Evolutionary conservation across 2,888 invertebrate genomes (phyloP).

Genomic region (Orchesellides sinensis): DNA sequence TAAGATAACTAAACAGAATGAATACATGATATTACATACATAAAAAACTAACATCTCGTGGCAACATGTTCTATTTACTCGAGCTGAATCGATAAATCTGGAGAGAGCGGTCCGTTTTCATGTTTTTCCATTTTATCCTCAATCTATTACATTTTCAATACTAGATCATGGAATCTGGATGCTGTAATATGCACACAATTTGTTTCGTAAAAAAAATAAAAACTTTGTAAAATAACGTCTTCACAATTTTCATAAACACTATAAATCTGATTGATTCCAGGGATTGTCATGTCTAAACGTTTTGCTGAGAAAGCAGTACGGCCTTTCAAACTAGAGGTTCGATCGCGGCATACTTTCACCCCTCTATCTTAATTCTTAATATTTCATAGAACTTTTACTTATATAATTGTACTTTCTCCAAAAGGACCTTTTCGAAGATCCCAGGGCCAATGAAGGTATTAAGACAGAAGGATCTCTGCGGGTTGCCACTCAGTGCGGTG

Average conservation of each 20-base stretch:
- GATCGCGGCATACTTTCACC: background rate
- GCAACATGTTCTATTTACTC: conserved; percentile 33
- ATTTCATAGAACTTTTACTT: background rate
- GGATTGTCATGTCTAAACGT: conserved; percentile 17
- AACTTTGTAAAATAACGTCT: background rate
- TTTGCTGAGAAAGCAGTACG: conserved; percentile 42
- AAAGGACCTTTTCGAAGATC: conserved; percentile 50
- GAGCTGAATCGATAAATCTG: conserved; percentile 6
- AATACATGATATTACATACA: no score
- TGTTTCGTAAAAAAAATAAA: background rate
- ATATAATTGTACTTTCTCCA: no score
- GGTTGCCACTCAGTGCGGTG: conserved; percentile 53
- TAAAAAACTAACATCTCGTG: background rate
- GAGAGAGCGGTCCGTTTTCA: no score
- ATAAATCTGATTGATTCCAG: background rate
- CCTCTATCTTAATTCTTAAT: background rate
- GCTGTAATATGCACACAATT: background rate
- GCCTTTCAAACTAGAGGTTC: conserved; percentile 69
- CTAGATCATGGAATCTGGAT: background rate
- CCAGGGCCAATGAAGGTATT: conserved; percentile 12
- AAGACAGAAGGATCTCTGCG: conserved; percentile 18
- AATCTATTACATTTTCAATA: background rate
- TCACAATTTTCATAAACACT: background rate
- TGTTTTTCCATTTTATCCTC: background rate
- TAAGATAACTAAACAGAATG: no score